Evolutionary conservation across 2,113 vertebrate genomes (phyloP).

Genomic region (Prunella fulvescens): DNA sequence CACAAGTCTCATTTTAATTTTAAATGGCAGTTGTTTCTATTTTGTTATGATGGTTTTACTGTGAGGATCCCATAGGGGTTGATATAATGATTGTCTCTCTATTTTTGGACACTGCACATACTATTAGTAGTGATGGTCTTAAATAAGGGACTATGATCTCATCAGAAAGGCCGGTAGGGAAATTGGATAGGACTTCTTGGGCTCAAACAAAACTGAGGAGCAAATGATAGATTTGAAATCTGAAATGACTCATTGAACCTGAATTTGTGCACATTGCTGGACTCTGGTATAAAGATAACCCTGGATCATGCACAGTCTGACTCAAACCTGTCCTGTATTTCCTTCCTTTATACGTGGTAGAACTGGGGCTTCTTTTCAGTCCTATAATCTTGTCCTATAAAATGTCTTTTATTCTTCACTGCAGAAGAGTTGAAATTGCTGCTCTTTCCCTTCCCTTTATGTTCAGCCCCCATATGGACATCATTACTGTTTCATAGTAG

Average conservation of each 20-base stretch:
- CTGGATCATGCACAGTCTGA: background rate
- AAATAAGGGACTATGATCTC: background rate
- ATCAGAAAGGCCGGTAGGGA: background rate
- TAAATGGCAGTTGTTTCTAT: conserved; percentile 19
- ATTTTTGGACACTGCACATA: background rate
- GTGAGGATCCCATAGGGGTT: background rate
- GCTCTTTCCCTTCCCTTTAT: background rate
- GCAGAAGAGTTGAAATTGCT: background rate
- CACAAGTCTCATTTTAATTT: conserved; percentile 32
- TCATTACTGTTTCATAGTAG: background rate
- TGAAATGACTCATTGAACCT: background rate
- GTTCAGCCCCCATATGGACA: accelerated
- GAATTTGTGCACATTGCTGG: background rate
- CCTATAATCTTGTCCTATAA: background rate
- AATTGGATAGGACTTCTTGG: background rate
- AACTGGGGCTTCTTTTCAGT: background rate
- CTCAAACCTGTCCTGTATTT: background rate
- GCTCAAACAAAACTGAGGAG: background rate
- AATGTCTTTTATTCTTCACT: background rate
- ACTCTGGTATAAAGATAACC: background rate
- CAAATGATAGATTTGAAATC: background rate
- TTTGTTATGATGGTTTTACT: background rate
- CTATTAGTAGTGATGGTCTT: background rate
- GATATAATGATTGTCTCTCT: background rate
- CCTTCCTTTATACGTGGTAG: background rate